phyloP scores from a whole-genome alignment of 2,797 vertebrate genomes.

The Lagorchestes hirsutus region DNA sequence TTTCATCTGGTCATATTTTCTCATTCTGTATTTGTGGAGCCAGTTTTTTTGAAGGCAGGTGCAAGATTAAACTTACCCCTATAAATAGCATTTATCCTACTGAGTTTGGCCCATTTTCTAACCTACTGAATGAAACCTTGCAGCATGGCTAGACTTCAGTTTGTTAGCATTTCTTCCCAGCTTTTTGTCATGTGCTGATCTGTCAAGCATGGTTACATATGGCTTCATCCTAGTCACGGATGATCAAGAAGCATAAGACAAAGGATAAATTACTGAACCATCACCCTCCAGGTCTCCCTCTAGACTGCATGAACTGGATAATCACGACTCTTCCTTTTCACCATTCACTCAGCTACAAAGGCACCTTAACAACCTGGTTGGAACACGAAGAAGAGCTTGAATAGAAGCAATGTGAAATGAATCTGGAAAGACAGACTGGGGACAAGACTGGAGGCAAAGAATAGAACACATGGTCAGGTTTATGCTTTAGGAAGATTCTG shows the following conservation, averaged over 20 bases:
- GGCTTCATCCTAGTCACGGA: not conserved
- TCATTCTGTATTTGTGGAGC: not conserved
- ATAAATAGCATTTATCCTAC: not conserved
- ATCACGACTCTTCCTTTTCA: not conserved
- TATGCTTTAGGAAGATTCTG: not conserved
- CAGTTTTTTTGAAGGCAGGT: not conserved
- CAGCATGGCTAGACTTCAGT: no score
- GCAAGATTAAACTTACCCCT: not conserved
- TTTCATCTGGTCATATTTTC: not conserved
- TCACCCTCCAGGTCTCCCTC: not conserved
- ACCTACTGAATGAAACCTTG: not conserved
- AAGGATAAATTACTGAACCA: not conserved
- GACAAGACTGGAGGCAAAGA: not conserved
- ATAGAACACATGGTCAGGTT: not conserved
- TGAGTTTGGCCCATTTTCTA: not conserved
- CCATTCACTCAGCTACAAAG: not conserved
- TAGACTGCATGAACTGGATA: not conserved
- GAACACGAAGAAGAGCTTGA: not conserved
- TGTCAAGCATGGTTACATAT: not conserved
- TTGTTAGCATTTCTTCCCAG: not conserved
- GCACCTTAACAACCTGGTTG: not conserved
- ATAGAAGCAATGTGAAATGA: not conserved
- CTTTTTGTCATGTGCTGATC: not conserved
- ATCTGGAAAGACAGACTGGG: not conserved
- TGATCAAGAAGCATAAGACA: not conserved